phyloP scores from a whole-genome alignment of 2,113 vertebrate genomes.

The Dromiciops gliroides region DNA sequence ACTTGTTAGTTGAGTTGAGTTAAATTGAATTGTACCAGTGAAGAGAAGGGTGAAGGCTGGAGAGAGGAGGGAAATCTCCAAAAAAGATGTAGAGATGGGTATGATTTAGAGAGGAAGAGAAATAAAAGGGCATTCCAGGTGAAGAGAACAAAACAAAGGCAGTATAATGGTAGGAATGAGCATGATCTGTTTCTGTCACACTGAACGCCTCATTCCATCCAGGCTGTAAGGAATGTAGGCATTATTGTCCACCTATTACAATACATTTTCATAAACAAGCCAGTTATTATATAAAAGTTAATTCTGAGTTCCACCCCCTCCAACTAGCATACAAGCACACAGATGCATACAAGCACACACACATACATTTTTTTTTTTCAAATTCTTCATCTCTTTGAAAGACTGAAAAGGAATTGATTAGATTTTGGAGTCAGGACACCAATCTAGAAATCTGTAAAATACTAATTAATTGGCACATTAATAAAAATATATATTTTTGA shows the following conservation, averaged over 20 bases:
- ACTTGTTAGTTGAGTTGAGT: not conserved
- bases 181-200: not conserved
- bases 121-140: not conserved
- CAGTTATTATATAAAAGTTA: not conserved
- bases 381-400: conserved; percentile 35
- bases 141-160: not conserved
- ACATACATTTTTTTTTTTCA: not conserved
- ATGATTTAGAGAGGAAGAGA: not conserved
- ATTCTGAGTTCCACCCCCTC: not conserved
- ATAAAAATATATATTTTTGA: not conserved
- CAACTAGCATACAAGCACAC: too few species aligned
- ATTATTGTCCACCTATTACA: not conserved
- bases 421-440: conserved; percentile 43
- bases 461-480: conserved; percentile 17
- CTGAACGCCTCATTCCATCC: not conserved
- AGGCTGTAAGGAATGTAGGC: not conserved
- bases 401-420: conserved; percentile 18
- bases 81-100: too few species aligned
- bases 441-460: conserved; percentile 26
- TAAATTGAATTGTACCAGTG: not conserved
- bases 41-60: not conserved
- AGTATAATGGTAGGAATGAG: not conserved
- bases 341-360: too few species aligned
- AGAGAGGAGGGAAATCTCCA: not conserved
- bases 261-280: not conserved